A percentile compares a stretch with the other conserved stretches of the same genome.
Conservation (phyloP, 2,888 invertebrate genomes). For the Aphodius sticticus region DNA sequence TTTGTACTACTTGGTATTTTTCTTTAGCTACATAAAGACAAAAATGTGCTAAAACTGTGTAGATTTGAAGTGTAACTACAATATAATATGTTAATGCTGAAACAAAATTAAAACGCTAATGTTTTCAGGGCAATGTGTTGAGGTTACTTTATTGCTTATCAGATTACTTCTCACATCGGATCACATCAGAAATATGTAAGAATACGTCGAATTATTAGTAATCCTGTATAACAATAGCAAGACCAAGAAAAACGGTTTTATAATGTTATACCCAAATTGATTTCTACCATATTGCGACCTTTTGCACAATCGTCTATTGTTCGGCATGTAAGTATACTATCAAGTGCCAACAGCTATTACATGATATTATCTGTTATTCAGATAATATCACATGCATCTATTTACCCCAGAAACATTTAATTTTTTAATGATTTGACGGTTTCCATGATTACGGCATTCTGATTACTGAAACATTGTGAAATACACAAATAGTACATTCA, state of each 20-base stretch:
- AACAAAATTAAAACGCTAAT: too few species aligned
- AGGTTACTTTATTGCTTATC: too few species aligned
- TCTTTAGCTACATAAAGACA: too few species aligned
- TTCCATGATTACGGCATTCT: neutral
- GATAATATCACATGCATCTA: conserved; percentile 4
- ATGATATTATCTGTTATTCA: neutral
- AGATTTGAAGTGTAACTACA: too few species aligned
- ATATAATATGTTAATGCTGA: too few species aligned
- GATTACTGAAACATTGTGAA: neutral
- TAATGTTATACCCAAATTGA: neutral
- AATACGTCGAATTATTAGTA: neutral
- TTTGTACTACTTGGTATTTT: too few species aligned
- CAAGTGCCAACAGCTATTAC: neutral
- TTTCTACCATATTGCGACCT: neutral
- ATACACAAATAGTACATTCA: too few species aligned
- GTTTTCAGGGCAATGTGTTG: too few species aligned
- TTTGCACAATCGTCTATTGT: neutral
- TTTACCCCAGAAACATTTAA: neutral
- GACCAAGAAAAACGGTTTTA: too few species aligned
- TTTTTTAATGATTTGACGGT: neutral
- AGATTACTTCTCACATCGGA: too few species aligned
- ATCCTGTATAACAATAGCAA: neutral
- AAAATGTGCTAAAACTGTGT: too few species aligned
- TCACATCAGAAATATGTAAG: too few species aligned
- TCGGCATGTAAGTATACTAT: neutral